Conservation (phyloP, 1,140 invertebrate species). For the Acyrthosiphon pisum region DNA sequence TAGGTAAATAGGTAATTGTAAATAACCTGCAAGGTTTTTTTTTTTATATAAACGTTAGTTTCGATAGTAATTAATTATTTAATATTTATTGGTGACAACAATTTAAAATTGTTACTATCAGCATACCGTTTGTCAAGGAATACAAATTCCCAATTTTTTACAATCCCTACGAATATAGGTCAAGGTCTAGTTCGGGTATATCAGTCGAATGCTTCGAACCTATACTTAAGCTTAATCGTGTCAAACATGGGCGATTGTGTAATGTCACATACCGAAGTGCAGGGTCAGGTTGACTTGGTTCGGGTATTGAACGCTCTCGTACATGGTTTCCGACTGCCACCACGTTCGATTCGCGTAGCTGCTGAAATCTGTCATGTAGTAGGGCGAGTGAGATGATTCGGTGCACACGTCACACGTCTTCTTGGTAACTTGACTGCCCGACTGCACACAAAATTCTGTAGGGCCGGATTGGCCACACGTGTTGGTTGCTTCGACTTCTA, state of each 20-base stretch:
- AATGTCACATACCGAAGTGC: constrained; percentile 75
- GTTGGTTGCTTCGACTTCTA: constrained; percentile 89
- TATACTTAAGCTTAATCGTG: neutral
- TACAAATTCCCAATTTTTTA: neutral
- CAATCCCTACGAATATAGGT: neutral
- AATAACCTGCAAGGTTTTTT: neutral
- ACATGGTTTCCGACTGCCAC: constrained; percentile 99
- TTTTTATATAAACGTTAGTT: neutral
- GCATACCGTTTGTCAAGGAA: neutral
- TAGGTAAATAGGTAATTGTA: neutral
- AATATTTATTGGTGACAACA: neutral
- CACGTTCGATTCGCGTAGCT: constrained; percentile 89
- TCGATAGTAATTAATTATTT: neutral
- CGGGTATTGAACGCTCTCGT: constrained; percentile 87
- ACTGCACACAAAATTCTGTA: constrained; percentile 87
- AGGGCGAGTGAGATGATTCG: constrained; percentile 71
- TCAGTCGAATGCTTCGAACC: no score
- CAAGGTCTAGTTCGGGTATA: no score
- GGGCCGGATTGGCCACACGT: constrained; percentile 83
- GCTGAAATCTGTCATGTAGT: constrained; percentile 90
- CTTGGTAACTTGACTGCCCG: constrained; percentile 66
- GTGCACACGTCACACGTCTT: constrained; percentile 73
- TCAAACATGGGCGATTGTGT: no score
- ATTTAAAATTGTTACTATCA: neutral
- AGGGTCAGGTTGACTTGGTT: constrained; percentile 92